These are phyloP conservation scores for Zosterops pallidus DNA, from an alignment of 2,113 vertebrate species.

Conservation along the genomic window DNA sequence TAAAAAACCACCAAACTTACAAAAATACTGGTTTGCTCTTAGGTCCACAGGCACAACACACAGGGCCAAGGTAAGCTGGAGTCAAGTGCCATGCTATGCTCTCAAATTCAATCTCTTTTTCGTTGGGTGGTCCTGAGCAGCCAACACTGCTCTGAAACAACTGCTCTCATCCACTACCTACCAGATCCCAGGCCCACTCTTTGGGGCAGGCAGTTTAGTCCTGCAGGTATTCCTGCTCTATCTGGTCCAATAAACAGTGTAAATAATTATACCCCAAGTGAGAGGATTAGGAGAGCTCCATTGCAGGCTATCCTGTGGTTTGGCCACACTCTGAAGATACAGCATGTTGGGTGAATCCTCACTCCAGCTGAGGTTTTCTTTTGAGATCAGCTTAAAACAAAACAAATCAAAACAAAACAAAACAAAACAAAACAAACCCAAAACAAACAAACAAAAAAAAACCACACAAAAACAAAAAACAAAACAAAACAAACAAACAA, in stretches of 20 bases:
- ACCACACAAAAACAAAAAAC: not conserved
- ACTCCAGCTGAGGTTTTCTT: not conserved
- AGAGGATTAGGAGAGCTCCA: not conserved
- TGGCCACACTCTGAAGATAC: not conserved
- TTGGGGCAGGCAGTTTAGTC: not conserved
- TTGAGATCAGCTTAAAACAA: not conserved
- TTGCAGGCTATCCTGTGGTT: not conserved
- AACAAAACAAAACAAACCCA: not conserved
- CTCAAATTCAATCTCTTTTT: not conserved
- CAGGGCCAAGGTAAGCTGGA: not conserved
- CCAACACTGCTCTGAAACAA: not conserved
- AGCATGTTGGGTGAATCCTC: not conserved
- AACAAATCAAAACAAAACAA: not conserved
- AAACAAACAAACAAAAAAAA: not conserved
- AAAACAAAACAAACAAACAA: not conserved
- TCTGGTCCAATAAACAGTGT: not conserved
- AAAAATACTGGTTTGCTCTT: not conserved
- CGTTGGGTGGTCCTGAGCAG: not conserved
- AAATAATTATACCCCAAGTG: not conserved
- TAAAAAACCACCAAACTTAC: not conserved
- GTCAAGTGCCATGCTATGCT: not conserved
- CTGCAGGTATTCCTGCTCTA: not conserved
- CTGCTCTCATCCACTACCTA: not conserved
- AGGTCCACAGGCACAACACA: not conserved
- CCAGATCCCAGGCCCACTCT: not conserved